These are phyloP conservation scores for Crepidodera aurea DNA, from an alignment of 2,888 invertebrate species.

Conservation along the genomic window DNA sequence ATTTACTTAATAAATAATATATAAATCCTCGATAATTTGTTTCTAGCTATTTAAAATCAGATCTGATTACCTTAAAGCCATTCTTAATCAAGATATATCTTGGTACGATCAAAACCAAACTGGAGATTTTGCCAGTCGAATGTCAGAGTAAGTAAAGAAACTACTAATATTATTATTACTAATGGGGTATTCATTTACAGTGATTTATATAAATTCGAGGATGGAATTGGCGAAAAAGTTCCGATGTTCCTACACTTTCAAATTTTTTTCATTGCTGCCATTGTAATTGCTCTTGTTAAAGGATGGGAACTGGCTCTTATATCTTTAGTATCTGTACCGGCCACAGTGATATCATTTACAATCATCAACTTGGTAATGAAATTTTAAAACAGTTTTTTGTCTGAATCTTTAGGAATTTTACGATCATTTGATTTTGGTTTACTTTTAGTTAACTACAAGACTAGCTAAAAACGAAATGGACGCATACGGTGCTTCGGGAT, in stretches of 20 bases:
- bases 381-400: too few species aligned
- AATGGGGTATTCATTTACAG: conserved; percentile 57
- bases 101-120: conserved; percentile 79
- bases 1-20: too few species aligned
- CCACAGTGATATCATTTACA: conserved; percentile 77
- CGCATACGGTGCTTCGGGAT: conserved; percentile 78
- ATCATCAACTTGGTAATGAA: conserved; percentile 79
- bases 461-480: conserved; percentile 72
- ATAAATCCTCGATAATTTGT: too few species aligned
- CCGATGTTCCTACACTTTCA: conserved; percentile 76
- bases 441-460: conserved; percentile 63
- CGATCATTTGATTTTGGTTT: too few species aligned
- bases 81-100: conserved; percentile 76
- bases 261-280: conserved; percentile 71
- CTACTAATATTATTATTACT: neutral
- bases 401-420: too few species aligned
- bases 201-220: conserved; percentile 78
- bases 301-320: conserved; percentile 86
- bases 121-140: conserved; percentile 76
- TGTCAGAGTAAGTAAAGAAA: conserved; percentile 71
- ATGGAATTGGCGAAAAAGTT: conserved; percentile 85
- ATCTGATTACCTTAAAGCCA: conserved; percentile 70
- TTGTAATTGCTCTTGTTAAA: conserved; percentile 79
- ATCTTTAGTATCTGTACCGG: conserved; percentile 78
- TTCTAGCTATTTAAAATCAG: conserved; percentile 70